Conservation (phyloP, 1,140 invertebrate genomes). For the Drosophila willistoni region DNA sequence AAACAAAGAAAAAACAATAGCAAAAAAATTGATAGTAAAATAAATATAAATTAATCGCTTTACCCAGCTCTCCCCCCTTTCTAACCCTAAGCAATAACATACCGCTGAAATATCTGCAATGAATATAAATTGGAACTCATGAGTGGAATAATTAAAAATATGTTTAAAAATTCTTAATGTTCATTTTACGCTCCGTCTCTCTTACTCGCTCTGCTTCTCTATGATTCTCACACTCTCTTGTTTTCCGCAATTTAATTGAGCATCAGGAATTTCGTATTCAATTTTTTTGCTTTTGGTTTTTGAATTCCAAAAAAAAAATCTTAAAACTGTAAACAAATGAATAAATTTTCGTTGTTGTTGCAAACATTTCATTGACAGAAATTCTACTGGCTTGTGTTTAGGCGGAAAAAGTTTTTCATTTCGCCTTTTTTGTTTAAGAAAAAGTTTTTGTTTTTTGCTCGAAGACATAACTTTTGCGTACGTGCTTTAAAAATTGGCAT, state of each 20-base stretch:
- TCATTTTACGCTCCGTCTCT: neutral
- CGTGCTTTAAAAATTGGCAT: neutral
- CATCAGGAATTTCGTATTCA: conserved; percentile 1
- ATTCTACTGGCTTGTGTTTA: neutral
- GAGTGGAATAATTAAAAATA: conserved; percentile 13
- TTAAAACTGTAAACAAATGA: conserved; percentile 6
- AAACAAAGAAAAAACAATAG: neutral
- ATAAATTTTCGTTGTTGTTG: conserved; percentile 1
- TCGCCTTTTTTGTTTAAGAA: neutral
- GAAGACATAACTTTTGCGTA: neutral
- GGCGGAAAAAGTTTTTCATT: neutral
- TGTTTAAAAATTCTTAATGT: conserved; percentile 3
- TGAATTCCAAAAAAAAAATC: neutral
- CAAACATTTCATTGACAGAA: conserved; percentile 9
- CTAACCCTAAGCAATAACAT: neutral
- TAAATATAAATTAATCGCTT: conserved; percentile 7
- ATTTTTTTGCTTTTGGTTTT: neutral
- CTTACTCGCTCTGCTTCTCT: neutral
- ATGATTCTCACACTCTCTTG: neutral
- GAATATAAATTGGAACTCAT: conserved; percentile 9
- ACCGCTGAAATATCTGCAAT: neutral
- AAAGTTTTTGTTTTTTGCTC: neutral
- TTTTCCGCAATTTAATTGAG: neutral
- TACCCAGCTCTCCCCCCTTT: neutral
- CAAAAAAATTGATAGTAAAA: neutral